Conservation (phyloP, 1,140 invertebrate species). For the Musca vetustissima region DNA sequence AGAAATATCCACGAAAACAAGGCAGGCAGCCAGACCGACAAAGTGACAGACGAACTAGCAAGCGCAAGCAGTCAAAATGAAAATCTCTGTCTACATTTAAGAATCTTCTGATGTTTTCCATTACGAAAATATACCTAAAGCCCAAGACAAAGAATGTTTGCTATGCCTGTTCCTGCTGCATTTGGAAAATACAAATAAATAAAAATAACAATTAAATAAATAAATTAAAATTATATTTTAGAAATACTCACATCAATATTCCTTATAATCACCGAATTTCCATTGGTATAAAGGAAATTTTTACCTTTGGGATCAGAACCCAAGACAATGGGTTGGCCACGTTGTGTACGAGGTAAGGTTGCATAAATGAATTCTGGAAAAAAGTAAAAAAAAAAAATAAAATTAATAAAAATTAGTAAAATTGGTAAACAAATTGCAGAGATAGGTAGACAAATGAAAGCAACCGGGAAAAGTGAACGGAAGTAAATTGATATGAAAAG, state of each 20-base stretch:
- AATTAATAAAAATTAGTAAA: not conserved
- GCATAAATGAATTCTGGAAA: conserved; percentile 89
- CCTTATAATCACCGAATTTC: conserved; percentile 95
- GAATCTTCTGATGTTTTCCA: no score
- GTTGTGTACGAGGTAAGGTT: conserved; percentile 86
- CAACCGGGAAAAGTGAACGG: no score
- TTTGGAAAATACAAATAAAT: not conserved
- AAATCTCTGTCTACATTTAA: not conserved
- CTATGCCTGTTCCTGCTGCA: not conserved
- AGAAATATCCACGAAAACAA: not conserved
- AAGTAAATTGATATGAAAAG: no score
- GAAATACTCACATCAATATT: conserved; percentile 82
- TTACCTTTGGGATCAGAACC: conserved; percentile 96
- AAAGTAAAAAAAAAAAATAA: conserved; percentile 46
- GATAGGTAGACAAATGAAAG: no score
- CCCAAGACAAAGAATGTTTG: not conserved
- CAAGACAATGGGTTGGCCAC: conserved; percentile 90
- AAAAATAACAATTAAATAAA: not conserved
- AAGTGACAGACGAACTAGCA: no score
- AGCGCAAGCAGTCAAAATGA: no score
- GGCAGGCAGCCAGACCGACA: not conserved
- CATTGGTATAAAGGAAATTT: conserved; percentile 96
- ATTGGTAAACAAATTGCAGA: no score
- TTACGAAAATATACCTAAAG: not conserved
- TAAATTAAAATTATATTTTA: not conserved